Evolutionary conservation across 2,113 vertebrate species (phyloP).

Genomic region (Toxotes jaculatrix): DNA sequence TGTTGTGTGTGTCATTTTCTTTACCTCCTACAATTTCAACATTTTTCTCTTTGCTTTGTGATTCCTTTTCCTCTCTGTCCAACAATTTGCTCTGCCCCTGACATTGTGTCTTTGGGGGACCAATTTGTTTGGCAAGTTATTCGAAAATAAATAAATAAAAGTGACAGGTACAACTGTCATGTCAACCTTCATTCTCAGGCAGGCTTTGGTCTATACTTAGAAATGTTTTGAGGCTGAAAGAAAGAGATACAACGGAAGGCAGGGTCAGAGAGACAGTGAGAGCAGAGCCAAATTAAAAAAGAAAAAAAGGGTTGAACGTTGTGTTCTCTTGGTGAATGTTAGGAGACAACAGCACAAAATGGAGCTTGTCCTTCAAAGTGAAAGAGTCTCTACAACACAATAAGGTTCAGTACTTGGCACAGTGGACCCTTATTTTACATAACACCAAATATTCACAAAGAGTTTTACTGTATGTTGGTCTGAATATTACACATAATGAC

Average conservation of each 20-base stretch:
- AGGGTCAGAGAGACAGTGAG: not conserved
- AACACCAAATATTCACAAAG: not conserved
- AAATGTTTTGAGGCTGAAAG: slow-evolving; percentile 1
- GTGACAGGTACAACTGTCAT: slow-evolving; percentile 1
- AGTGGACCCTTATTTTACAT: not conserved
- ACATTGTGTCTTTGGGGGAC: not conserved
- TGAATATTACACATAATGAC: not conserved
- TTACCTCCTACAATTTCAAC: not conserved
- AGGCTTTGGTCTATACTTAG: slow-evolving; percentile 1
- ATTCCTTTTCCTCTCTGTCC: not conserved
- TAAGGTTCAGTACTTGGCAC: not conserved
- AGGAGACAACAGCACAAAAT: not conserved
- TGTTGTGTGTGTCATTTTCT: not conserved
- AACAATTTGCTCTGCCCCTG: slow-evolving; percentile 8
- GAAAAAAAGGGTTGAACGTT: not conserved
- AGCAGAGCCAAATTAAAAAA: not conserved
- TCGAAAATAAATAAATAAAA: not conserved
- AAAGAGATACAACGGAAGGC: not conserved
- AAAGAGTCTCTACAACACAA: slow-evolving; percentile 14
- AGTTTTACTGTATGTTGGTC: not conserved
- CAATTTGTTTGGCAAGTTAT: slow-evolving; percentile 38
- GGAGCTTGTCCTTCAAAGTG: slow-evolving; percentile 42
- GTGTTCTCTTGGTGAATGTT: slow-evolving; percentile 15
- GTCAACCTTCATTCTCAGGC: slow-evolving; percentile 3
- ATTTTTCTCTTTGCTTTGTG: not conserved